Percentiles rank a stretch among this genome's conserved stretches.
These are phyloP conservation scores for Apamea sordens DNA, from an alignment of 2,888 invertebrate genomes.

Conservation along the genomic window DNA sequence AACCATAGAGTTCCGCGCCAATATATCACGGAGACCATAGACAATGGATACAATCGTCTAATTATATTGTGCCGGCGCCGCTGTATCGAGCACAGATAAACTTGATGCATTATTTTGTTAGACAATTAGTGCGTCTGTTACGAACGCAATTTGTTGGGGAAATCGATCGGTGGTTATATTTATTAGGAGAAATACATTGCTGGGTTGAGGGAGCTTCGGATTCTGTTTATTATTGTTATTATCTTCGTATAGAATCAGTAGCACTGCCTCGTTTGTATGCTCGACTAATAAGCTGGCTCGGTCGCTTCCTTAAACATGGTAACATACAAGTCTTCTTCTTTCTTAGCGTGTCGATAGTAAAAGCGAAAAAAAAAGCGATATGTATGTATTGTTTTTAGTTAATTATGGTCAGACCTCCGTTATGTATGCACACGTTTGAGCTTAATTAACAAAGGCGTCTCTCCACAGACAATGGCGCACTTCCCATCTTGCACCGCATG, in stretches of 20 bases:
- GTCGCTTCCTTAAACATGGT: background rate
- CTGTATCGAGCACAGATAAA: conserved; percentile 75
- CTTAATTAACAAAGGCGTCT: too few relatives aligned
- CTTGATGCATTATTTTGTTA: conserved; percentile 83
- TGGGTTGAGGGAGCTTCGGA: conserved; percentile 12
- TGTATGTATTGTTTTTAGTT: too few relatives aligned
- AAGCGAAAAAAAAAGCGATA: too few relatives aligned
- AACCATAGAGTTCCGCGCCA: conserved; percentile 59
- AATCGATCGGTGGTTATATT: conserved; percentile 30
- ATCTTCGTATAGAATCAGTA: background rate
- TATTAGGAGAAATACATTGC: conserved; percentile 54
- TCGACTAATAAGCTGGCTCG: background rate
- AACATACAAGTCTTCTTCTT: too few relatives aligned
- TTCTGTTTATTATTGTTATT: conserved; percentile 11
- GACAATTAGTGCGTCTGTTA: conserved; percentile 81
- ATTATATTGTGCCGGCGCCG: conserved; percentile 73
- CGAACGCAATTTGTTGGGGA: conserved; percentile 68
- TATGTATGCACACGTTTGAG: too few relatives aligned
- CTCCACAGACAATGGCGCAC: too few relatives aligned
- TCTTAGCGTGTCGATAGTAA: too few relatives aligned
- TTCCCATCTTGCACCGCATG: too few relatives aligned
- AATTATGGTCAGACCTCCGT: too few relatives aligned
- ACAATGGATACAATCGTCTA: conserved; percentile 72
- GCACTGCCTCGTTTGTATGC: background rate
- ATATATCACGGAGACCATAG: conserved; percentile 58